These are phyloP conservation scores for Drosophila truncata DNA, from an alignment of 1,140 invertebrate species.

Conservation along the genomic window DNA sequence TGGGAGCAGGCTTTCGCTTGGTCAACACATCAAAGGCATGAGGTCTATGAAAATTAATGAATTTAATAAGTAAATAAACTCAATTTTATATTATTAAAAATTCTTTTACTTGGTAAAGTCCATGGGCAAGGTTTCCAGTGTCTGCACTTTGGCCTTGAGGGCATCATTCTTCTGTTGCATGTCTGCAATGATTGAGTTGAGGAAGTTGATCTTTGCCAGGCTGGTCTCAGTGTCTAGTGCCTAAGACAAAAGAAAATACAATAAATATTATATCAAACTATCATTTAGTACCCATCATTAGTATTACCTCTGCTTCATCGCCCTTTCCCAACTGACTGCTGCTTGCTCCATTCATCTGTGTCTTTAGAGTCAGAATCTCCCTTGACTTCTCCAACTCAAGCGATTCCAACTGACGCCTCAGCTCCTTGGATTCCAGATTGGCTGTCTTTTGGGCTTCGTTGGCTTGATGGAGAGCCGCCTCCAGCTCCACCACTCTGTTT, in stretches of 20 bases:
- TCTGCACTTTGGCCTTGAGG: conserved; percentile 91
- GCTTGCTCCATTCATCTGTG: conserved; percentile 46
- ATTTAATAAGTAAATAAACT: neutral
- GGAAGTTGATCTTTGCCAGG: conserved; percentile 92
- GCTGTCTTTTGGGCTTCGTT: conserved; percentile 48
- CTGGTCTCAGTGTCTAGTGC: conserved; percentile 59
- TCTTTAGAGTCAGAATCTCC: conserved; percentile 60
- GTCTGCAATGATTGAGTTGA: conserved; percentile 98
- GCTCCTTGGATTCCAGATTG: conserved; percentile 45
- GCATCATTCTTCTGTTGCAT: conserved; percentile 97
- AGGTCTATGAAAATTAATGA: conserved; percentile 49
- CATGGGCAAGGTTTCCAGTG: conserved; percentile 90
- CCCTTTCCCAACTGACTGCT: neutral
- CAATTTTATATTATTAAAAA: neutral
- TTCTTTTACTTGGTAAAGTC: conserved; percentile 71
- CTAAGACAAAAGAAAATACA: neutral
- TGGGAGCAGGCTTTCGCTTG: conserved; percentile 87
- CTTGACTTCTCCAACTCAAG: conserved; percentile 59
- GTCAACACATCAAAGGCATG: conserved; percentile 68
- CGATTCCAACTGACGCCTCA: conserved; percentile 57
- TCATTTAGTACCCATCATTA: neutral
- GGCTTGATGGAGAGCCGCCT: conserved; percentile 39
- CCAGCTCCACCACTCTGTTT: conserved; percentile 49
- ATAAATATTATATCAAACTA: rapidly evolving
- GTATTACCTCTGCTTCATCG: conserved; percentile 39